These are phyloP conservation scores for Acleris literana DNA, from an alignment of 2,888 invertebrate genomes.

Conservation along the genomic window DNA sequence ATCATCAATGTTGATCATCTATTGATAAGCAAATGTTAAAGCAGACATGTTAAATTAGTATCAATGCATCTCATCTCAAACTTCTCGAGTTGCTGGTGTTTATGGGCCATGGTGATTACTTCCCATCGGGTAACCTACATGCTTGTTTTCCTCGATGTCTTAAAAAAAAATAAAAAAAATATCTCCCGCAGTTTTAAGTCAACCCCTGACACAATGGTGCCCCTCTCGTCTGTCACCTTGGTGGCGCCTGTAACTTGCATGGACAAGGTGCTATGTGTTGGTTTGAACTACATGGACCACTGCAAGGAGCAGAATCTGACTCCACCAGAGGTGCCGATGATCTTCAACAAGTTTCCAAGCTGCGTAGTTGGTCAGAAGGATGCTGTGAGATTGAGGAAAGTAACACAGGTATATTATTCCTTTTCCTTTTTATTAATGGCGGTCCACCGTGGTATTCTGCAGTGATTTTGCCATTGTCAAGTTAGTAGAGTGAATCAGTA, in stretches of 20 bases:
- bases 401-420: slow-evolving; percentile 53
- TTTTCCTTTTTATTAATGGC: no score
- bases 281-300: slow-evolving; percentile 93
- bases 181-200: slow-evolving; percentile 46
- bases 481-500: no score
- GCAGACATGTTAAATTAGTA: no score
- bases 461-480: no score
- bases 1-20: no score
- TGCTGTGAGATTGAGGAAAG: slow-evolving; percentile 77
- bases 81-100: no score
- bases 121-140: no score
- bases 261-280: slow-evolving; percentile 90
- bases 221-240: slow-evolving; percentile 81
- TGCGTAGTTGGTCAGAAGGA: slow-evolving; percentile 89
- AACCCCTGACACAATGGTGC: slow-evolving; percentile 45
- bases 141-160: no score
- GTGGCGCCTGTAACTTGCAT: slow-evolving; percentile 88
- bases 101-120: no score
- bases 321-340: slow-evolving; percentile 89
- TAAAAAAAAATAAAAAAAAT: no score
- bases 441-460: no score
- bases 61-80: background rate
- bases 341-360: slow-evolving; percentile 94
- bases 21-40: no score
- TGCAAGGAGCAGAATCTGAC: slow-evolving; percentile 91